phyloP scores from a whole-genome alignment of 2,888 invertebrate genomes.

The Parelbella ahira region DNA sequence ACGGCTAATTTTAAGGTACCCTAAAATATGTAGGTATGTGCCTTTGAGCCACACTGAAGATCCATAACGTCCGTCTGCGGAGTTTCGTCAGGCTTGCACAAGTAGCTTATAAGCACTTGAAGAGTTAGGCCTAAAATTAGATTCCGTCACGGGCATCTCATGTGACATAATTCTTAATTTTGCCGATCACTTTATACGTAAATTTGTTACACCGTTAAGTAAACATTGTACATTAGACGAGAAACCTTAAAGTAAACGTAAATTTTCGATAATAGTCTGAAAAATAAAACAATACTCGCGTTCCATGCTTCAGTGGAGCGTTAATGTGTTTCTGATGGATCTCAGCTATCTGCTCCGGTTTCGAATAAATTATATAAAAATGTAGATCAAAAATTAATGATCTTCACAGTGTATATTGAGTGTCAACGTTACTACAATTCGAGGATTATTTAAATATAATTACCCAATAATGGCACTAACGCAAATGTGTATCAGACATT shows the following conservation, averaged over 20 bases:
- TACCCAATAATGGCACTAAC: too few relatives aligned
- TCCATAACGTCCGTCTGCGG: slow-evolving; percentile 24
- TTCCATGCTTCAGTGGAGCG: slow-evolving; percentile 44
- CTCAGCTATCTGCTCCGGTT: slow-evolving; percentile 59
- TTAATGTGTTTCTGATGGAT: slow-evolving; percentile 78
- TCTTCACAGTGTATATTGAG: too few relatives aligned
- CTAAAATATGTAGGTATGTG: slow-evolving; percentile 26
- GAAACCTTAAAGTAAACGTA: too few relatives aligned
- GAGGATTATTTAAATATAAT: too few relatives aligned
- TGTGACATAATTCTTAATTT: slow-evolving; percentile 1
- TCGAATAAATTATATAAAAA: slow-evolving; percentile 53
- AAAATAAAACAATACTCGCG: too few relatives aligned
- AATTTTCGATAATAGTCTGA: too few relatives aligned
- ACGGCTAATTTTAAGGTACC: slow-evolving; percentile 24
- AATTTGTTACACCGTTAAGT: too few relatives aligned
- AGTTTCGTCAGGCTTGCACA: slow-evolving; percentile 24
- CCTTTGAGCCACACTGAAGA: slow-evolving; percentile 26
- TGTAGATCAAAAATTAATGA: neutral
- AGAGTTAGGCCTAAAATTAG: slow-evolving; percentile 24
- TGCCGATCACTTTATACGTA: neutral
- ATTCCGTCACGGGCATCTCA: slow-evolving; percentile 12
- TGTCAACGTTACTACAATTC: too few relatives aligned
- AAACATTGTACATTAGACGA: too few relatives aligned
- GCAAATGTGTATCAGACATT: too few relatives aligned
- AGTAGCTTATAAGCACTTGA: slow-evolving; percentile 24